Conservation (phyloP, 2,113 vertebrate species). For the Elephas maximus region DNA sequence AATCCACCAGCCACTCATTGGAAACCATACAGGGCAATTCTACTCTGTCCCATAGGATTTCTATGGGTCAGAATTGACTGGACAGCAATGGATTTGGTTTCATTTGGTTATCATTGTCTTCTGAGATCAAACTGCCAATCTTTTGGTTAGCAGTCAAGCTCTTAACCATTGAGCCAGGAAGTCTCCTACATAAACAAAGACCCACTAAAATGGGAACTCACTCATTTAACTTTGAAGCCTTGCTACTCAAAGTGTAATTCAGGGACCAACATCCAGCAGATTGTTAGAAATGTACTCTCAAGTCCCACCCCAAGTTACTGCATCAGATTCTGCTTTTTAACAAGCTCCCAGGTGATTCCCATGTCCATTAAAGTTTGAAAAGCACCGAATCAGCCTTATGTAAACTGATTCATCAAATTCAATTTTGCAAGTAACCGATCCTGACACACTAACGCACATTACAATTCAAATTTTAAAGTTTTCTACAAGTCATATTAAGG, state of each 20-base stretch:
- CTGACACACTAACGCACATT: neutral
- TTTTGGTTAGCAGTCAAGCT: too few species aligned
- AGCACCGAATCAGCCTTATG: neutral
- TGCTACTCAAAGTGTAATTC: neutral
- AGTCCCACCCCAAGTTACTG: neutral
- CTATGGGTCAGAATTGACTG: too few species aligned
- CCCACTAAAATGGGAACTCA: neutral
- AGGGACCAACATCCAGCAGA: neutral
- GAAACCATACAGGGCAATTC: too few species aligned
- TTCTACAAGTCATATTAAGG: neutral
- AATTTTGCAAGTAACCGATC: neutral
- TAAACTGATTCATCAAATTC: neutral
- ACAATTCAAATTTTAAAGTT: neutral
- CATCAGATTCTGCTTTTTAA: slow-evolving; percentile 41
- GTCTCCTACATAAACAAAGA: neutral
- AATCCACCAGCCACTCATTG: too few species aligned
- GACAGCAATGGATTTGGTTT: too few species aligned
- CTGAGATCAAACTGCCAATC: neutral
- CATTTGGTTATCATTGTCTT: neutral
- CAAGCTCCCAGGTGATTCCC: neutral
- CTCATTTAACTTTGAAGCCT: neutral
- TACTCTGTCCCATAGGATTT: too few species aligned
- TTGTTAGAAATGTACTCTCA: neutral
- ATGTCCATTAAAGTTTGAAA: slow-evolving; percentile 2
- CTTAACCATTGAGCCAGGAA: too few species aligned